phyloP scores from a whole-genome alignment of 2,113 vertebrate genomes.

The Eira barbara region DNA sequence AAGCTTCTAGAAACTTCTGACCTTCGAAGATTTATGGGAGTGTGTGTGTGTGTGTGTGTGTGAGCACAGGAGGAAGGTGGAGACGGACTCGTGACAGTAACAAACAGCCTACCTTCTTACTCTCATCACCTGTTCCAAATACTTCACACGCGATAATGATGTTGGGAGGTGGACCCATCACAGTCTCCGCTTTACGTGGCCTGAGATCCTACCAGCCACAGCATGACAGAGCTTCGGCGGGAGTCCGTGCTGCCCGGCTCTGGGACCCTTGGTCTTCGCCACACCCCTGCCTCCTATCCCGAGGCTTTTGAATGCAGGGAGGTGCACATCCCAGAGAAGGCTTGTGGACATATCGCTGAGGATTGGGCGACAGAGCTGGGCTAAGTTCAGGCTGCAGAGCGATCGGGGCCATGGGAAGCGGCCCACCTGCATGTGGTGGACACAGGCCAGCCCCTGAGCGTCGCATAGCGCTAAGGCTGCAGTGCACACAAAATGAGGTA shows the following conservation, averaged over 20 bases:
- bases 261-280: fast-evolving
- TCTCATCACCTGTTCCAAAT: not conserved
- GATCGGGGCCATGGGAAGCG: fast-evolving
- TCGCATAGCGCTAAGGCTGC: not conserved
- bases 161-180: fast-evolving
- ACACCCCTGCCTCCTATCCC: fast-evolving
- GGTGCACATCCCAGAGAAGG: not conserved
- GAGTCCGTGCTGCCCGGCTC: fast-evolving
- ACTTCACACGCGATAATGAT: fast-evolving
- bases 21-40: not conserved
- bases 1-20: not conserved
- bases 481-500: not conserved
- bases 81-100: fast-evolving
- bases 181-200: fast-evolving
- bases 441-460: fast-evolving
- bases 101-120: not conserved
- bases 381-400: not conserved
- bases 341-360: not conserved
- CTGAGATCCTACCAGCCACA: fast-evolving
- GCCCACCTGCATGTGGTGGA: fast-evolving
- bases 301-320: fast-evolving
- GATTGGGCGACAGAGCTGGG: fast-evolving
- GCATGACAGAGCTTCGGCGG: fast-evolving
- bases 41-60: too few species aligned
- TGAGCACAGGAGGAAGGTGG: not conserved